Base-by-base conservation (phyloP, 1,140 invertebrate species). In the Caenorhabditis latens region DNA sequence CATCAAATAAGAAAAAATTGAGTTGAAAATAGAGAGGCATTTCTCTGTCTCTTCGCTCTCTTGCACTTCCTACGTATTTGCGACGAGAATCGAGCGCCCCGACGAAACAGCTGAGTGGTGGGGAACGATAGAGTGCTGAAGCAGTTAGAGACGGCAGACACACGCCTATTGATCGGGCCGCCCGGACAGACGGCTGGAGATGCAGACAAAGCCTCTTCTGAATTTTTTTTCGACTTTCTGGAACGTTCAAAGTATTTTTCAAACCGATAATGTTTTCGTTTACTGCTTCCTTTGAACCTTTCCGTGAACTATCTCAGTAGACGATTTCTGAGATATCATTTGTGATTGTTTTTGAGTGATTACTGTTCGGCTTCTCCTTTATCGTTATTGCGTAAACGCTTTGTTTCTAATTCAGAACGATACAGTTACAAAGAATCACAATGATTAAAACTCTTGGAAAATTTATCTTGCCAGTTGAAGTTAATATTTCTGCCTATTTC, bases 81-180 rank as follows among this genome's bases (percentile, higher is more conserved):
- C 43, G 71, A 79, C 58, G 71, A 79, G 71, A 79, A 71, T 71
- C 65, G 71, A 16, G 67, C 53, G 48, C 83, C 24, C 32, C 83
- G 24, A 58, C 83, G 55, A 84, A 84, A 84, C 83, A 61, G 83
- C 53, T 84, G 83, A 84, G 71, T 50, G 71, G 46, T 50, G 46
- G 46, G 21, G 53, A 53, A n/a, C 14, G 40, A 79, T 4, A 79
- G 16, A 79, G 71, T 79, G 71, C 24, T 24, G 19, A 79, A 79
- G 46, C n/a, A 46, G 46, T 21, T 19, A 53, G 71, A 79, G 71
- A 79, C 65, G 65, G 16, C 42, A 71, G 65, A 71, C 65, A 71
- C 3, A n/a, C 3, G 71, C 53, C 19, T 79, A 79, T 79, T 79
- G 71, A 79, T 79, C 53, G 71, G 71, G 46, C 71, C 71, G 71